Percentiles rank a stretch among this genome's conserved stretches.
These are phyloP conservation scores for Atractosteus spatula DNA, from an alignment of 2,113 vertebrate genomes.

Conservation along the genomic window DNA sequence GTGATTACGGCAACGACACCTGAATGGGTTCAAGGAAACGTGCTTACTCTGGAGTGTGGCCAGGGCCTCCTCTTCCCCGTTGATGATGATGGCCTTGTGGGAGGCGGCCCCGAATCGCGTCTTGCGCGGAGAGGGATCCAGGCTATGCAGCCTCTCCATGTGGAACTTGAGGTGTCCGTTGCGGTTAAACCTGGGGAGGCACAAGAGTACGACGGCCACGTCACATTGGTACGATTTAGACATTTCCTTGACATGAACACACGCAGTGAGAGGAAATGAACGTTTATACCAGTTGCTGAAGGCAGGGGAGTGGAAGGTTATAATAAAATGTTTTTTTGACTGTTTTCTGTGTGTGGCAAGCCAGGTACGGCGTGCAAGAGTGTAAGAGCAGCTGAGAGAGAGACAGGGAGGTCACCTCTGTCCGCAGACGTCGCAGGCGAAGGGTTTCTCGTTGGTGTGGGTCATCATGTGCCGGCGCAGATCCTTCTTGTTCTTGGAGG, in stretches of 20 bases:
- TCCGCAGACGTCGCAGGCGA: constrained; percentile 84
- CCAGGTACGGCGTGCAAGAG: no score
- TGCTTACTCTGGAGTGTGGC: constrained; percentile 81
- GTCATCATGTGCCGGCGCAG: constrained; percentile 90
- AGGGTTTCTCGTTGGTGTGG: constrained; percentile 98
- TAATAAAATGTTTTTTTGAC: not conserved
- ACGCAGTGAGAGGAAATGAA: no score
- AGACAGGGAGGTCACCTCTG: constrained; percentile 73
- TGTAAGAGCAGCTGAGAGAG: not conserved
- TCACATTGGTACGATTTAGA: no score
- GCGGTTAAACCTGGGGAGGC: constrained; percentile 81
- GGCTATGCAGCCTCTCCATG: constrained; percentile 88
- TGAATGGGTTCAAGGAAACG: not conserved
- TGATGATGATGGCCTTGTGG: constrained; percentile 85
- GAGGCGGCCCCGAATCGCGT: constrained; percentile 31
- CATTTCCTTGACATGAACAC: no score
- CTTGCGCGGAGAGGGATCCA: constrained; percentile 66
- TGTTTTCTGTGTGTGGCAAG: no score
- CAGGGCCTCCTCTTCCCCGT: constrained; percentile 83
- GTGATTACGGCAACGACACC: not conserved
- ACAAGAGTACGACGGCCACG: no score
- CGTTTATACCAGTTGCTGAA: no score
- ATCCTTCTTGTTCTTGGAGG: constrained; percentile 98
- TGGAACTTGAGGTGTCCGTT: constrained; percentile 97
- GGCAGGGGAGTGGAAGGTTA: not conserved